Evolutionary conservation across 2,888 invertebrate genomes (phyloP).

Genomic region (Aphodius granarius): DNA sequence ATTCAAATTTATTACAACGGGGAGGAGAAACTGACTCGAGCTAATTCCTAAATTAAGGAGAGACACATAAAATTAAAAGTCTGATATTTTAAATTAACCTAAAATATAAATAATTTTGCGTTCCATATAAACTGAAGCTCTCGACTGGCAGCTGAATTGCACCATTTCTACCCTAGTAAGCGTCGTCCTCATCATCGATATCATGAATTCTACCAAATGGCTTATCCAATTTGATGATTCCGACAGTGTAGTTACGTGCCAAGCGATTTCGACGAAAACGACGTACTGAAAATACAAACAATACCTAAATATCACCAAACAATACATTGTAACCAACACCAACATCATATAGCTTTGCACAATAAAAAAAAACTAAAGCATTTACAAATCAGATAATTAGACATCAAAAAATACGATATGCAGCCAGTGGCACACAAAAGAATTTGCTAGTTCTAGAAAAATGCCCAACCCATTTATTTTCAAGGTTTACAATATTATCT

Average conservation of each 20-base stretch:
- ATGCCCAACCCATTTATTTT: no score
- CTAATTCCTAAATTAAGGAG: neutral
- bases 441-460: no score
- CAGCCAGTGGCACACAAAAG: no score
- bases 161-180: neutral
- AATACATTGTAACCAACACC: neutral
- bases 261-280: slow-evolving; percentile 78
- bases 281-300: slow-evolving; percentile 64
- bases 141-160: neutral
- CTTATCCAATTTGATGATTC: slow-evolving; percentile 60
- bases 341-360: neutral
- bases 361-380: neutral
- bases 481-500: no score
- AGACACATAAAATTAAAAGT: neutral
- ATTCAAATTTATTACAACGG: slow-evolving; percentile 21
- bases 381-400: neutral
- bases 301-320: slow-evolving; percentile 4
- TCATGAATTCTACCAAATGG: slow-evolving; percentile 21
- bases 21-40: neutral
- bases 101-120: neutral
- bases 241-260: slow-evolving; percentile 81
- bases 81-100: neutral
- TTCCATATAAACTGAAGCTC: slow-evolving; percentile 2
- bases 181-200: slow-evolving; percentile 11
- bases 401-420: no score